Conservation (phyloP, 2,113 vertebrate species). For the Nothocercus julius region DNA sequence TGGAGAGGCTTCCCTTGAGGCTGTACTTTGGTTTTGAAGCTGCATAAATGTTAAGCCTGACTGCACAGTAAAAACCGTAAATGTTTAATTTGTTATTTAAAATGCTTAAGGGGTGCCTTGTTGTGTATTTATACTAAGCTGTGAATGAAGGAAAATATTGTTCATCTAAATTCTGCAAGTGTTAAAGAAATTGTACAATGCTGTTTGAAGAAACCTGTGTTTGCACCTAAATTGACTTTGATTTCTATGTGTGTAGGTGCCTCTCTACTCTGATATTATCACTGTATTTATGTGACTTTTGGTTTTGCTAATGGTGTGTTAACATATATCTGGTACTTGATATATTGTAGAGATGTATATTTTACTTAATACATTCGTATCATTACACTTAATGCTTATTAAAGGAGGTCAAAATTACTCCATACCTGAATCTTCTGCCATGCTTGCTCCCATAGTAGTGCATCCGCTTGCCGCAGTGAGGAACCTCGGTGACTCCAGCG, state of each 20-base stretch:
- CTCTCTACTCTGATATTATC: slow-evolving; percentile 61
- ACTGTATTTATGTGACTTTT: slow-evolving; percentile 46
- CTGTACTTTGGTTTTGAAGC: slow-evolving; percentile 84
- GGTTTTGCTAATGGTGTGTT: slow-evolving; percentile 2
- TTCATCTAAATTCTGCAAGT: slow-evolving; percentile 77
- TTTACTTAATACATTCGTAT: not conserved
- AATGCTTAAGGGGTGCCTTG: slow-evolving; percentile 84
- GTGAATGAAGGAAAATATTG: slow-evolving; percentile 79
- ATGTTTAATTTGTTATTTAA: slow-evolving; percentile 88
- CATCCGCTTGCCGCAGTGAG: not conserved
- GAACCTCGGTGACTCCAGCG: not conserved
- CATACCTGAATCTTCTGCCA: not conserved
- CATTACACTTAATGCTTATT: not conserved
- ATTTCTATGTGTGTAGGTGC: slow-evolving; percentile 60
- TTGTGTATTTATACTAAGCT: slow-evolving; percentile 85
- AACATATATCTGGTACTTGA: not conserved
- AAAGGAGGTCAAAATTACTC: not conserved
- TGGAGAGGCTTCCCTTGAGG: slow-evolving; percentile 85
- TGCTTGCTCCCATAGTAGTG: not conserved
- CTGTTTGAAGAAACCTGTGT: slow-evolving; percentile 38
- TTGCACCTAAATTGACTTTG: slow-evolving; percentile 77
- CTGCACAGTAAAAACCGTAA: slow-evolving; percentile 87
- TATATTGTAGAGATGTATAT: not conserved
- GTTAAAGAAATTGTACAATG: slow-evolving; percentile 58
- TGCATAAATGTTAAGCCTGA: slow-evolving; percentile 86